Conservation (phyloP, 1,140 invertebrate genomes). For the Drosophila ambigua region DNA sequence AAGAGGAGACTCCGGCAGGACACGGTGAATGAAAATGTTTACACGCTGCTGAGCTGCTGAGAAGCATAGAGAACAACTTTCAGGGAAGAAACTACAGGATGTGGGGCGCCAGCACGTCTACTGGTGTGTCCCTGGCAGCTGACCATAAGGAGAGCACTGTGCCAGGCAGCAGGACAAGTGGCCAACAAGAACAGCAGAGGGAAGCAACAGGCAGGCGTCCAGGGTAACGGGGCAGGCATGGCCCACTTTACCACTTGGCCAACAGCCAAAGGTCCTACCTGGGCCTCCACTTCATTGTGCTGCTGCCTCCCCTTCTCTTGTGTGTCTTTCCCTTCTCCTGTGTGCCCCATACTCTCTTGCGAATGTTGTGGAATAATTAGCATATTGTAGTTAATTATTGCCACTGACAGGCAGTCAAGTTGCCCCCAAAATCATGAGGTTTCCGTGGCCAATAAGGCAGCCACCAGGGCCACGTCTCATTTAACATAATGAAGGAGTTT, state of each 20-base stretch:
- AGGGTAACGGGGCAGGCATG: slow-evolving; percentile 12
- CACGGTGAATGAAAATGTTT: slow-evolving; percentile 72
- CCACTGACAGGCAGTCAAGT: slow-evolving; percentile 1
- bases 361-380: slow-evolving; percentile 30
- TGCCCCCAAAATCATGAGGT: slow-evolving; percentile 24
- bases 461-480: slow-evolving; percentile 25
- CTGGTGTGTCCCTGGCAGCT: slow-evolving; percentile 38
- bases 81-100: slow-evolving; percentile 6
- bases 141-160: slow-evolving; percentile 41
- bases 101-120: slow-evolving; percentile 62
- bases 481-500: slow-evolving; percentile 39
- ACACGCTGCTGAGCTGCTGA: slow-evolving; percentile 66
- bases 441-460: slow-evolving; percentile 11
- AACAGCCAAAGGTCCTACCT: slow-evolving; percentile 20
- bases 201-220: slow-evolving; percentile 37
- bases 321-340: background rate
- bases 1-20: slow-evolving; percentile 19
- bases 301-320: background rate
- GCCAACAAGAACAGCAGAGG: background rate
- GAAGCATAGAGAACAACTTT: slow-evolving; percentile 15
- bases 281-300: too few species aligned
- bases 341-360: background rate
- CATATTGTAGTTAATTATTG: slow-evolving; percentile 46
- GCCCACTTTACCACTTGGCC: slow-evolving; percentile 27
- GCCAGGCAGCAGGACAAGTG: slow-evolving; percentile 19